Base-by-base conservation (phyloP, 2,113 vertebrate species). In the Oncorhynchus keta region DNA sequence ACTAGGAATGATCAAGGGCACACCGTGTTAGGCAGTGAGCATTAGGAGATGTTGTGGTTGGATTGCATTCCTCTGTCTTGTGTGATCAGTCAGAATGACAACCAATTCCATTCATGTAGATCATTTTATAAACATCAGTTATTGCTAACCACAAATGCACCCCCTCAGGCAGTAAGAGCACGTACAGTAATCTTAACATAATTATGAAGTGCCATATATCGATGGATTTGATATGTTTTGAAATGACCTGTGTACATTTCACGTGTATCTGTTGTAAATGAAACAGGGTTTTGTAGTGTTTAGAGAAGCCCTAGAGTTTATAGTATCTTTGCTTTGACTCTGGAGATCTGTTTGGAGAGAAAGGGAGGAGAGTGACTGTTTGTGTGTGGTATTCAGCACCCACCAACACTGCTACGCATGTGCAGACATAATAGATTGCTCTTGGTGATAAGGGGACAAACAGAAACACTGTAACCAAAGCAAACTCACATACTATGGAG, bases 21-120 rank as follows among this genome's bases (percentile, higher is more conserved):
- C 30, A 85, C 89, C 87, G 81, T 90, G 84, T 89, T 89, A 88
- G 85, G 85, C 78, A 85, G 62, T 80, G 84, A 85, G 74, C 0
- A 16, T 35, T 71, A 12, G 0, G 67, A 72, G 59, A 51, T 76
- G 32, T 77, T 83, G 74, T 57, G 39, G 78, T 81, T 73, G n/a
- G 22, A 81, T 68, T 4, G 22, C 83, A 86, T 85, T 88, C 77
- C 78, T 80, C 78, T 55, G 70, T 57, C 73, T n/a, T 14, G 75
- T 76, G 68, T 39, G 48, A 81, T 74, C 74, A 70, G 75, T 55
- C 59, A 45, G 55, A 83, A 74, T 80, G 82, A 85, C 66, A 81
- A 74, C 81, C 79, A 73, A 84, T 80, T 78, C 64, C 77, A 65
- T 81, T 73, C 76, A 72, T 79, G 35, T 78, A 78, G 65, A 84